These are phyloP conservation scores for Lytechinus pictus DNA, from an alignment of 35 echinoderm and acorn worm species.

Conservation along the genomic window DNA sequence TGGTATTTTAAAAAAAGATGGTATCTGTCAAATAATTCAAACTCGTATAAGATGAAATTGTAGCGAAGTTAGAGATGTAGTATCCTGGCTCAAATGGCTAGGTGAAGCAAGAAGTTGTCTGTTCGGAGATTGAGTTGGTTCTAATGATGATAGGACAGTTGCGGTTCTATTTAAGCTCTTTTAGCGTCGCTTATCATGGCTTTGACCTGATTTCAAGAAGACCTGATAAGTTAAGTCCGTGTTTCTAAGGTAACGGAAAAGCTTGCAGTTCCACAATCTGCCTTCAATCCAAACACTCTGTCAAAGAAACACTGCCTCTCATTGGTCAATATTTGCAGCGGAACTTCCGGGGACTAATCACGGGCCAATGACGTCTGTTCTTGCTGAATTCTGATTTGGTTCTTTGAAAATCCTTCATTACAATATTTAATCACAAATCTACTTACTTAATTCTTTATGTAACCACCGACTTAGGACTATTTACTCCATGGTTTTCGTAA, in stretches of 20 bases:
- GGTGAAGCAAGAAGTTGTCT: background rate
- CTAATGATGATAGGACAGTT: background rate
- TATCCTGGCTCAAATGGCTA: background rate
- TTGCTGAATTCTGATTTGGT: background rate
- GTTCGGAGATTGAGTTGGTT: background rate
- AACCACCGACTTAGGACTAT: background rate
- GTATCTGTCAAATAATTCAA: background rate
- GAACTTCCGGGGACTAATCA: background rate
- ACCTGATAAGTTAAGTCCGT: background rate
- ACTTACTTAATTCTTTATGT: background rate
- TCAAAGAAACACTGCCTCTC: background rate
- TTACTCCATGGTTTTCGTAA: background rate
- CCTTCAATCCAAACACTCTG: background rate
- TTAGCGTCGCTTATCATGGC: background rate
- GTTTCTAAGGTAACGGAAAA: background rate
- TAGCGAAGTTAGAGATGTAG: background rate
- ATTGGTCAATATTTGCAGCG: background rate
- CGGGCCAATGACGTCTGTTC: background rate
- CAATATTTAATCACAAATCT: background rate
- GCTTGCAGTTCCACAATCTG: background rate
- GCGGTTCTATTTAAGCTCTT: background rate
- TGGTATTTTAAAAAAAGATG: background rate
- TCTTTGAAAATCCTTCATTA: background rate
- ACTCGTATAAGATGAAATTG: background rate
- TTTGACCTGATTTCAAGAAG: background rate